Conservation (phyloP, 1,140 invertebrate species). For the Panagrolaimus sp. region DNA sequence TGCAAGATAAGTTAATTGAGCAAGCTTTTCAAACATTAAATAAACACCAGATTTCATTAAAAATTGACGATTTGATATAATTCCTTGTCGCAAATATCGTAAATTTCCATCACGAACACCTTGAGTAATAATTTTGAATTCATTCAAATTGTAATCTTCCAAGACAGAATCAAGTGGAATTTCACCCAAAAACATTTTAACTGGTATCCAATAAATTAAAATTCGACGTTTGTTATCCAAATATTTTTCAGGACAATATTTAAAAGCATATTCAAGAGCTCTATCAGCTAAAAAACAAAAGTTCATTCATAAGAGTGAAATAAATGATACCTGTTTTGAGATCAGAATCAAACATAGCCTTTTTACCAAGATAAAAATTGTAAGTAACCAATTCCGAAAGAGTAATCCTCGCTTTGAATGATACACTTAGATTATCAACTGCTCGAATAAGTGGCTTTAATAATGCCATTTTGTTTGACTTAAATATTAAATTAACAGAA, state of each 20-base stretch:
- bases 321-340: background rate
- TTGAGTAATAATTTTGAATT: constrained; percentile 12
- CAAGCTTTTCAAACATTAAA: constrained; percentile 14
- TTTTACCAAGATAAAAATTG: constrained; percentile 10
- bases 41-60: constrained; percentile 9
- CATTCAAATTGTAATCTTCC: constrained; percentile 1
- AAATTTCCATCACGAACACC: constrained; percentile 12
- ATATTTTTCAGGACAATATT: constrained; percentile 8
- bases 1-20: constrained; percentile 3
- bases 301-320: background rate
- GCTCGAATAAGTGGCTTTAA: constrained; percentile 4
- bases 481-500: background rate
- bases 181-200: constrained; percentile 15
- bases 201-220: constrained; percentile 9
- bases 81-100: constrained; percentile 4
- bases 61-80: constrained; percentile 6
- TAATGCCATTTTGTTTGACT: constrained; percentile 11
- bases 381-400: background rate
- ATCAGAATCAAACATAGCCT: constrained; percentile 13
- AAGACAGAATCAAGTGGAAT: background rate
- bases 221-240: constrained; percentile 8
- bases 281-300: background rate
- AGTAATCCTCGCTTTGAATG: background rate
- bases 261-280: constrained; percentile 15
- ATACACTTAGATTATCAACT: background rate